Conservation (phyloP, 2,797 vertebrate species). For the Eptatretus atami region DNA sequence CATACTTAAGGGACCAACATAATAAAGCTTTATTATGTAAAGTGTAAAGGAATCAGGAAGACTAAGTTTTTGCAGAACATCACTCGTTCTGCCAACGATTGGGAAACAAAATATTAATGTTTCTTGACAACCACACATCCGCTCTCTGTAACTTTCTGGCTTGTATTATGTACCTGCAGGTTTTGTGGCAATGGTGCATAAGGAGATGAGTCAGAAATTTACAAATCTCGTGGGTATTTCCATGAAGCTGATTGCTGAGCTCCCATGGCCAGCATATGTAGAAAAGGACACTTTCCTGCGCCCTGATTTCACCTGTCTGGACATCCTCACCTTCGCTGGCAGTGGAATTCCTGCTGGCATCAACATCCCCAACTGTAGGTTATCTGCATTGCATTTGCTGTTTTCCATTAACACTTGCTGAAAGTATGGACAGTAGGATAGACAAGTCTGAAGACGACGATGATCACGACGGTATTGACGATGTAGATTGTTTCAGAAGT, state of each 20-base stretch:
- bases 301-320: constrained; percentile 62
- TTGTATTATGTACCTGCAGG: constrained; percentile 16
- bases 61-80: no score
- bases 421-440: no score
- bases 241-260: constrained; percentile 32
- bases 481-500: no score
- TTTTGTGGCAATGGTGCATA: constrained; percentile 64
- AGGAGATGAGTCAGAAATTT: constrained; percentile 57
- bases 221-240: constrained; percentile 34
- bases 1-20: no score
- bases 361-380: constrained; percentile 68
- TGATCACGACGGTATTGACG: no score
- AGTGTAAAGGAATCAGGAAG: no score
- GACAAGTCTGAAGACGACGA: no score
- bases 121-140: background rate
- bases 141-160: background rate
- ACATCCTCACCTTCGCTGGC: constrained; percentile 53
- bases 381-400: background rate
- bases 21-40: no score
- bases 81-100: no score
- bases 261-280: constrained; percentile 44
- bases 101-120: no score
- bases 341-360: constrained; percentile 66
- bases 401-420: no score
- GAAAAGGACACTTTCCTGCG: constrained; percentile 61